Evolutionary conservation across 2,113 vertebrate genomes (phyloP), one percentile per base, ranked within the genome.

Genomic region (Loxodonta africana): DNA sequence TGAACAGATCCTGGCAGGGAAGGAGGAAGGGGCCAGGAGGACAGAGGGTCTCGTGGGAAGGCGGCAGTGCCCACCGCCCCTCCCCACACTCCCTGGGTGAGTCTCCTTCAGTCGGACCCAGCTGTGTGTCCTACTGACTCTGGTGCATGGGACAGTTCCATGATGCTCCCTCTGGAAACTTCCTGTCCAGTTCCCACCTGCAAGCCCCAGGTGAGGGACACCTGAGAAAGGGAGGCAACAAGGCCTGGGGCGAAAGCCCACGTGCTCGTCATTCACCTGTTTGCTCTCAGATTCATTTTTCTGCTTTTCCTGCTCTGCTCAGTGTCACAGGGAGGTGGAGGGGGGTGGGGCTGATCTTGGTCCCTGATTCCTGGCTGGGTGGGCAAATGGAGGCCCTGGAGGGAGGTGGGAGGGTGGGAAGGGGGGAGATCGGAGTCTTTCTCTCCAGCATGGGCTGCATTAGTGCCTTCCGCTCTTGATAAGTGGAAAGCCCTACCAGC

Each of bases 141-240:
- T 15, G 33, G 30, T 21, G 41, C 48, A 5, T 14, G 0, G 53
- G 60, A n/a, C 20, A 1, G 23, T 17, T n/a, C 51, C 28, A 10
- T 0, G 0, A 3, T 10, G 25, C 26, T 2, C 57, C 37, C 9
- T 57, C 37, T 25, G 17, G 30, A 46, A 15, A 7, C 12, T 76
- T 76, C 20, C 26, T 51, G 21, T 48, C 60, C 33, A 23, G 3
- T 1, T 6, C 11, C 28, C 37, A 62, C 63, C 60, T 33, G 65
- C 30, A 17, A 60, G 12, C 17, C 3, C 41, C 41, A 53, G 26
- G 44, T 11, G 44, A 41, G 53, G 41, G n/a, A 41, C n/a, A 73
- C 46, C 20, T 3, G 17, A 26, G 44, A 5, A 18, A 46, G 15
- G 60, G n/a, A 71, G 9, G 21, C 8, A 20, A 21, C 9, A 5